Conservation (phyloP, 2,888 invertebrate species). For the Drosophila suboccidentalis region DNA sequence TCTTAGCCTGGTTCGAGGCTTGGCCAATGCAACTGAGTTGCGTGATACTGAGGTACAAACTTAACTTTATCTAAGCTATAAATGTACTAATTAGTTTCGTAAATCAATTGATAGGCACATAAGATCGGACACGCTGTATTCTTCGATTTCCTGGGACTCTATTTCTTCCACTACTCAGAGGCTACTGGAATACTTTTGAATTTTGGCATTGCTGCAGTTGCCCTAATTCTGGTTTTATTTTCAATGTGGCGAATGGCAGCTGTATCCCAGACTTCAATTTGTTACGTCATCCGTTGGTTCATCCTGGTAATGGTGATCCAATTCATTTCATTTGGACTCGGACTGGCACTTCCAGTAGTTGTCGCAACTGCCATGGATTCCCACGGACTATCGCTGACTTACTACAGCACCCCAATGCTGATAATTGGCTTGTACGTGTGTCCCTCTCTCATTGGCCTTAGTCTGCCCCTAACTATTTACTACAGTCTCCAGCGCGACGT, state of each 20-base stretch:
- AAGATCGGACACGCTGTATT: conserved; percentile 82
- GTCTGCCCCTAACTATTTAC: conserved; percentile 25
- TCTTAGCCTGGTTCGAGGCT: conserved; percentile 86
- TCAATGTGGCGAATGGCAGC: conserved; percentile 76
- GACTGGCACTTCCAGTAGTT: conserved; percentile 77
- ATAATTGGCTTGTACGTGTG: conserved; percentile 84
- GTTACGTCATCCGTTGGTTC: conserved; percentile 63
- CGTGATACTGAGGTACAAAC: conserved; percentile 67
- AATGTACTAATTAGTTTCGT: too few relatives aligned
- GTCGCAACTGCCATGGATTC: conserved; percentile 84
- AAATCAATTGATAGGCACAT: conserved; percentile 74
- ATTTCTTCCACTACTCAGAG: conserved; percentile 86
- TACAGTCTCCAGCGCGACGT: too few relatives aligned
- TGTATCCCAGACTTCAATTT: conserved; percentile 60
- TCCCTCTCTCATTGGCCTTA: conserved; percentile 79
- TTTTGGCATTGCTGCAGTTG: conserved; percentile 78
- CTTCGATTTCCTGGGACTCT: too few relatives aligned
- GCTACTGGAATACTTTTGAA: conserved; percentile 83
- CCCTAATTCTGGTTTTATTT: conserved; percentile 76
- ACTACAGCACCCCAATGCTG: conserved; percentile 87
- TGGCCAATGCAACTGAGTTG: conserved; percentile 85
- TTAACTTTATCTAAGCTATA: too few relatives aligned
- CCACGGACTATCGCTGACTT: conserved; percentile 86
- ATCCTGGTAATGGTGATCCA: conserved; percentile 36
- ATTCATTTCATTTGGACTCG: conserved; percentile 74